phyloP scores from a whole-genome alignment of 2,888 invertebrate genomes.

The Mythimna pallens region DNA sequence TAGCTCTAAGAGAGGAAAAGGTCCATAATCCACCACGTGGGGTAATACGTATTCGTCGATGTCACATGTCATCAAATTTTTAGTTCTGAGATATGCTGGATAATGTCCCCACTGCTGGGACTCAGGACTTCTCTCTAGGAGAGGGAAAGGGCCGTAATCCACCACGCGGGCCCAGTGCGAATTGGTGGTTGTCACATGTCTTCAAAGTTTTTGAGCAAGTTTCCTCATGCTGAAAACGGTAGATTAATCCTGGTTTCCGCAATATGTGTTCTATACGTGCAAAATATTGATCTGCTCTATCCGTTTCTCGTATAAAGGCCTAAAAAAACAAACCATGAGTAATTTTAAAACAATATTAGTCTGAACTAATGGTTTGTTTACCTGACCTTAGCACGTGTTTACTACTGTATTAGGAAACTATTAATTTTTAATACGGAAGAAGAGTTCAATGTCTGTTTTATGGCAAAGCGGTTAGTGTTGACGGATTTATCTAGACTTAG shows the following conservation, averaged over 20 bases:
- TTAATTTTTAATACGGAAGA: conserved; percentile 45
- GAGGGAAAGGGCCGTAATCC: too few relatives aligned
- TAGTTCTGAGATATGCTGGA: too few relatives aligned
- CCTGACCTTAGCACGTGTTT: conserved; percentile 41
- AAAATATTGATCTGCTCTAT: neutral
- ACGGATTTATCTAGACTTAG: conserved; percentile 9
- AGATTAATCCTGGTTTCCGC: neutral
- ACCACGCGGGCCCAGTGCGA: too few relatives aligned
- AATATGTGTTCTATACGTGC: neutral
- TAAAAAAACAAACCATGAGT: conserved; percentile 22
- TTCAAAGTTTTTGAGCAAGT: too few relatives aligned
- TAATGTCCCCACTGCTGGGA: too few relatives aligned
- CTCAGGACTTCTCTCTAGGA: too few relatives aligned
- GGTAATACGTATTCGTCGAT: too few relatives aligned
- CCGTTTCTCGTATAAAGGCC: conserved; percentile 3
- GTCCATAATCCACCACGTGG: too few relatives aligned
- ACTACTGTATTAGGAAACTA: conserved; percentile 34
- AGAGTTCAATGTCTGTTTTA: conserved; percentile 40
- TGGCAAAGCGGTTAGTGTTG: conserved; percentile 12
- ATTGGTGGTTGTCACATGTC: too few relatives aligned
- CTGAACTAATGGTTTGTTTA: conserved; percentile 48
- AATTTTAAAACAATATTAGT: conserved; percentile 31
- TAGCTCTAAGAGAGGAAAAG: too few relatives aligned
- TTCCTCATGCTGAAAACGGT: too few relatives aligned
- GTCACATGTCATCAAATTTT: too few relatives aligned